Base-by-base conservation (phyloP, 2,797 vertebrate genomes). In the Eutrigla gurnardus region DNA sequence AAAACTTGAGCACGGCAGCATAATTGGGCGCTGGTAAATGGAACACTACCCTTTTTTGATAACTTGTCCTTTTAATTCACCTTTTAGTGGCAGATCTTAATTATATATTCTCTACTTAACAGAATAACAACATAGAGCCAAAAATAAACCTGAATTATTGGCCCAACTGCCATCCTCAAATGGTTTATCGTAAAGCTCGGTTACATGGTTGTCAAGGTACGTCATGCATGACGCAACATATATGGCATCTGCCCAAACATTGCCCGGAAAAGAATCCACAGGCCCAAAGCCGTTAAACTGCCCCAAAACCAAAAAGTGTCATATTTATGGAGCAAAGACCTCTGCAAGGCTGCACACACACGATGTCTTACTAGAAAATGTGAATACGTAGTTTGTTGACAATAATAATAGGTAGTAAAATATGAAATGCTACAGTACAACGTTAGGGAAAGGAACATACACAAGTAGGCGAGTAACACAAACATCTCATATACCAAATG, bases 221-320 rank as follows among this genome's bases (percentile, higher is more conserved):
- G 43, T 73, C 47, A 37, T 52, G 15, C 45, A 39, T 33, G 37
- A 50, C 53, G 14, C 18, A 18, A 14, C 40, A 42, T 47, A 25
- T 32, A 18, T 40, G 61, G 49, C 9, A 33, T 73, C 25, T 50
- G 52, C 43, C 10, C 13, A 49, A 5, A 17, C 3, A n/a, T 36
- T 32, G 37, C 15, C 37, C 50, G 11, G 35, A 59, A 12, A 59
- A 70, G 40, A 40, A 12, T 57, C 15, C 18, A 42, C 66, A 47
- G 47, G 35, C 45, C 14, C 2, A 7, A 4, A 10, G 14, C 7
- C 0, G 15, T 64, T 65, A 63, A 76, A 45, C 59, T 15, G 73
- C 74, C 73, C 62, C 62, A 63, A 65, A 15, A 11, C 7, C 4
- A 64, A 67, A 73, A 73, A 42, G 61, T 66, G 67, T 75, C 63